These are phyloP conservation scores for Notocelia uddmanniana DNA, from an alignment of 2,888 invertebrate genomes.

Conservation along the genomic window DNA sequence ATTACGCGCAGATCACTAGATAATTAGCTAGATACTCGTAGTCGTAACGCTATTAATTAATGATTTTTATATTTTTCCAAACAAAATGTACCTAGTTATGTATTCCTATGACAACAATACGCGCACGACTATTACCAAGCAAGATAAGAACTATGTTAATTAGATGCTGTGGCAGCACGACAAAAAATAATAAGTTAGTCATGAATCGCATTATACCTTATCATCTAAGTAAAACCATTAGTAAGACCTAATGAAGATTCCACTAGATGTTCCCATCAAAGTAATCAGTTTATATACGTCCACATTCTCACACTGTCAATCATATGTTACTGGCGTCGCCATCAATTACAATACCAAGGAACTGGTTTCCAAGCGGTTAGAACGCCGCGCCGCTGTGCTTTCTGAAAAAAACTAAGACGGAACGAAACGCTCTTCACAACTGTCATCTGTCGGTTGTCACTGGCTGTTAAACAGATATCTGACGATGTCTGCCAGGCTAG, in stretches of 20 bases:
- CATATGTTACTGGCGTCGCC: too few relatives aligned
- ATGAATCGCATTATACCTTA: not conserved
- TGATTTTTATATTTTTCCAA: not conserved
- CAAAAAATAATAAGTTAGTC: conserved; percentile 23
- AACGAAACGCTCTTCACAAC: too few relatives aligned
- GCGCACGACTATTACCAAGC: conserved; percentile 13
- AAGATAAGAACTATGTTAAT: conserved; percentile 28
- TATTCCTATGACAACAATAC: not conserved
- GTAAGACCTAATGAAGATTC: not conserved
- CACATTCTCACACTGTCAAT: too few relatives aligned
- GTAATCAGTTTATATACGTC: too few relatives aligned
- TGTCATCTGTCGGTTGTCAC: too few relatives aligned
- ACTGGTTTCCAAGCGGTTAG: too few relatives aligned
- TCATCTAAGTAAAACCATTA: not conserved
- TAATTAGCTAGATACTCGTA: conserved; percentile 12
- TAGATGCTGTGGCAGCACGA: not conserved
- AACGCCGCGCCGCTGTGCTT: too few relatives aligned
- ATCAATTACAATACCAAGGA: too few relatives aligned
- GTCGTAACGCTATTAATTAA: not conserved
- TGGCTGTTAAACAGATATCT: too few relatives aligned
- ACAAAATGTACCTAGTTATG: not conserved
- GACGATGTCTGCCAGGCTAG: too few relatives aligned
- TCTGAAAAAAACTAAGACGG: too few relatives aligned
- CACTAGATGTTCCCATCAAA: not conserved
- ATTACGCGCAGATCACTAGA: conserved; percentile 19